Base-by-base conservation (phyloP, 2,888 invertebrate genomes). In the Limnephilus marmoratus region DNA sequence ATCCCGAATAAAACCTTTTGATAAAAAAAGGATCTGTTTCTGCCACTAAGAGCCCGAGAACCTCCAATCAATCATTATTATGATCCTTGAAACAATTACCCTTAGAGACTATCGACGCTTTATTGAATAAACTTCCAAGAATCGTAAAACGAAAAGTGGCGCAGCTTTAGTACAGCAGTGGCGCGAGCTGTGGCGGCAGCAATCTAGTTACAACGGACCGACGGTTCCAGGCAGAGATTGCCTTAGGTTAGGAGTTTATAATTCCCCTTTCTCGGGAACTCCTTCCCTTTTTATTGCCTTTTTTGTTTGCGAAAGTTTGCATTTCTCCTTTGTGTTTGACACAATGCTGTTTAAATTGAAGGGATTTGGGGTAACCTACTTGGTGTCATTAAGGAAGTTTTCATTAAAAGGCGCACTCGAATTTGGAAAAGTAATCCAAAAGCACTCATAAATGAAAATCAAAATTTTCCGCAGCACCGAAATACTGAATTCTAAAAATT, bases 201-300 rank as follows among this genome's bases (percentile, higher is more conserved):
- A 95, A 95, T 94, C 96, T 96, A 83, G 34, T 83, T 83, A 83
- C 13, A 18, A 15, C 81, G 13, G n/a, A 45, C 81, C n/a, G n/a
- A 31, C 82, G 29, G 31, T 18, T 37, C 7, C 34, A 83, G 15
- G 31, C 82, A 34, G 15, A 85, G 37, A 85, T 85, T 37, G 18
- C 41, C 45, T 85, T 41, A 41, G 45, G 85, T 45, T 86, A 45
- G 41, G 37, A 37, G 29, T 41, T 86, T 86, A 45, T 41, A 86
- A 86, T 41, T n/a, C 85, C 45, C 85, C 85, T 45, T 85, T 49
- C 85, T 41, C n/a, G 29, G 85, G 45, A 86, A 86, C 85, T 86
- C 85, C 45, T 83, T 83, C 3, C 34, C 34, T 45, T 86, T 49
- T 86, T 86, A 86, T 86, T 86, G 80, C 85, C 81, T 41, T 86